Conservation (phyloP, 2,797 vertebrate genomes). For the Sorex maritimensis region DNA sequence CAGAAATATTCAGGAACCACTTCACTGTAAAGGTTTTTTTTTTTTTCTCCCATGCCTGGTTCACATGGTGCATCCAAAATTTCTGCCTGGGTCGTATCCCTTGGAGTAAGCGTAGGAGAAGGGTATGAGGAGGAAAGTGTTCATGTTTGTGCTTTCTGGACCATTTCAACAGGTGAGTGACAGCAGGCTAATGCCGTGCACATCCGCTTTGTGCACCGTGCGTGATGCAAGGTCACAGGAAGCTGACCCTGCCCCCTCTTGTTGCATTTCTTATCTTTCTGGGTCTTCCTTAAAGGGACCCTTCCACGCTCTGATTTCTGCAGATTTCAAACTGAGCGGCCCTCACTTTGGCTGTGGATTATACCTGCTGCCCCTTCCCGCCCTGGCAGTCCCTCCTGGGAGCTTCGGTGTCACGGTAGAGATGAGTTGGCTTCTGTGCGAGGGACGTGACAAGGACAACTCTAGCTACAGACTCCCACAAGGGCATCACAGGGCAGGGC, state of each 20-base stretch:
- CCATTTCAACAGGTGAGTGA: constrained; percentile 30
- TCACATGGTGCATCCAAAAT: constrained; percentile 38
- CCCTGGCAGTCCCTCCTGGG: background rate
- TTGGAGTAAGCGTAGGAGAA: background rate
- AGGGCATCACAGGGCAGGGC: background rate
- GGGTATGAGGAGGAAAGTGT: background rate
- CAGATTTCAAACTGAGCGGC: background rate
- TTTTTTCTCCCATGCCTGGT: background rate
- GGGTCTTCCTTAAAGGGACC: background rate
- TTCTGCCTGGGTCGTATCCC: constrained; percentile 11
- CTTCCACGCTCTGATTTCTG: background rate
- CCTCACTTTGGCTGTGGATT: background rate
- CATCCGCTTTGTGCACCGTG: background rate
- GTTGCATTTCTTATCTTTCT: background rate
- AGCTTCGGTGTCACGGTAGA: background rate
- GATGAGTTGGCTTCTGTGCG: constrained; percentile 26
- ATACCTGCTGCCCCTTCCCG: constrained; percentile 14
- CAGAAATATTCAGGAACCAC: constrained; percentile 77
- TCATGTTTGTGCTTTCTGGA: background rate
- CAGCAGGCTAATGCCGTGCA: background rate
- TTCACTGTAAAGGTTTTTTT: constrained; percentile 62
- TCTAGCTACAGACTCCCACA: background rate
- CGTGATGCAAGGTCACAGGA: background rate
- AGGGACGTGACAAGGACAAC: background rate
- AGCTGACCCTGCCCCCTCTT: background rate